A percentile compares a stretch with the other conserved stretches of the same genome.
Evolutionary conservation across 2,888 invertebrate genomes (phyloP).

Genomic region (Tenthredo notha): DNA sequence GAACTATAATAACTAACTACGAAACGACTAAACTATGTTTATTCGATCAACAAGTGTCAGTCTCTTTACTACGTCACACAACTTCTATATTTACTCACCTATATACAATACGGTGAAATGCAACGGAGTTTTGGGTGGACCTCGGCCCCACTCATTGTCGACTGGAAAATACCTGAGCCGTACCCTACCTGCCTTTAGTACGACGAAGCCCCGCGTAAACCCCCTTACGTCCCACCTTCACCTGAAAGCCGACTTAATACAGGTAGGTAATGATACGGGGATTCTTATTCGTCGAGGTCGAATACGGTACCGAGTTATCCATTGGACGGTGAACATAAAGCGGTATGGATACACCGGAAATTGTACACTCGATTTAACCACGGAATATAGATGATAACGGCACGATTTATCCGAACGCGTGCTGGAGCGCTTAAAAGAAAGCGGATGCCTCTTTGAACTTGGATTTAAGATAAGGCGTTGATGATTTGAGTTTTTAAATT

Average conservation of each 20-base stretch:
- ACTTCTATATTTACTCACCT: constrained; percentile 66
- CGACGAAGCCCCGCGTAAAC: constrained; percentile 43
- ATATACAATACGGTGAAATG: constrained; percentile 68
- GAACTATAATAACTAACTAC: background rate
- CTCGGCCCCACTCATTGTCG: constrained; percentile 75
- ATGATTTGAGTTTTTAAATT: background rate
- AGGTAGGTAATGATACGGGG: constrained; percentile 38
- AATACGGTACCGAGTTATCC: constrained; percentile 3
- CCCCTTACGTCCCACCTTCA: background rate
- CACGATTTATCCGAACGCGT: background rate
- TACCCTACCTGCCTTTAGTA: constrained; percentile 3
- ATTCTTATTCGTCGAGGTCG: constrained; percentile 24
- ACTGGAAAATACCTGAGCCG: constrained; percentile 72
- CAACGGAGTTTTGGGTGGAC: constrained; percentile 58
- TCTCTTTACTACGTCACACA: constrained; percentile 22
- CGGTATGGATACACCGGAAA: background rate
- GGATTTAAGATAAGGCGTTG: background rate
- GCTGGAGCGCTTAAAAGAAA: no score
- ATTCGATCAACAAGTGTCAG: constrained; percentile 40
- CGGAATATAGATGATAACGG: background rate
- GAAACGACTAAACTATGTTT: background rate
- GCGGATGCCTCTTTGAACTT: background rate
- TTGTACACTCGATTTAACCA: background rate
- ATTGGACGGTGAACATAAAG: background rate
- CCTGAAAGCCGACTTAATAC: background rate